These are phyloP conservation scores for Holothuria scabra DNA, from an alignment of 53 echinoderm and acorn worm genomes.

Conservation along the genomic window DNA sequence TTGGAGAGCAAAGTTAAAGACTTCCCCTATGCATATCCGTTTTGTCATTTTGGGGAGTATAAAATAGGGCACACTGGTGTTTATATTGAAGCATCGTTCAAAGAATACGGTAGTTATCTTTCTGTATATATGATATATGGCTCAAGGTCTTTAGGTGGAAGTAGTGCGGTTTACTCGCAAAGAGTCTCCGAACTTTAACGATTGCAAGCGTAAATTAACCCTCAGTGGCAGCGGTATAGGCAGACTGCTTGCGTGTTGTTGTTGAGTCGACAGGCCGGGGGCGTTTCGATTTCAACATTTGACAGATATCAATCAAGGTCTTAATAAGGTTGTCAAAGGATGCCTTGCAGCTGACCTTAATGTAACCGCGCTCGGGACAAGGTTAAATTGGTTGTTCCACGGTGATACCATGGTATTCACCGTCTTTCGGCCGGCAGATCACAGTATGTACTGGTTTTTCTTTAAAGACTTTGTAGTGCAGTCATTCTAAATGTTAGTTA, in stretches of 20 bases:
- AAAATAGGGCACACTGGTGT: too few species aligned
- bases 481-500: too few species aligned
- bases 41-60: too few species aligned
- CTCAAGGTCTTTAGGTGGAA: neutral
- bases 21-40: too few species aligned
- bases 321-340: constrained; percentile 37
- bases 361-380: constrained; percentile 31
- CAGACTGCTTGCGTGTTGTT: neutral
- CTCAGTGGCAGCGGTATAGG: neutral
- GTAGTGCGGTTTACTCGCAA: constrained; percentile 23
- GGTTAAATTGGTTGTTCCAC: neutral
- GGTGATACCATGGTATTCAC: too few species aligned
- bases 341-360: constrained; percentile 26
- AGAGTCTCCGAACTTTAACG: neutral
- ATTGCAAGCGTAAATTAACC: neutral
- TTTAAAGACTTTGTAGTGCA: too few species aligned
- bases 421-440: too few species aligned
- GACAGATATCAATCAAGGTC: constrained; percentile 32
- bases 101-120: too few species aligned
- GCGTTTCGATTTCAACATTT: constrained; percentile 34
- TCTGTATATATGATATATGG: too few species aligned
- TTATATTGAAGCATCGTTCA: too few species aligned
- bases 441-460: too few species aligned
- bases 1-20: too few species aligned
- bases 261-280: constrained; percentile 5